Percentiles rank a stretch among this genome's conserved stretches.
Conservation (phyloP, 2,113 vertebrate genomes). For the Melospiza georgiana region DNA sequence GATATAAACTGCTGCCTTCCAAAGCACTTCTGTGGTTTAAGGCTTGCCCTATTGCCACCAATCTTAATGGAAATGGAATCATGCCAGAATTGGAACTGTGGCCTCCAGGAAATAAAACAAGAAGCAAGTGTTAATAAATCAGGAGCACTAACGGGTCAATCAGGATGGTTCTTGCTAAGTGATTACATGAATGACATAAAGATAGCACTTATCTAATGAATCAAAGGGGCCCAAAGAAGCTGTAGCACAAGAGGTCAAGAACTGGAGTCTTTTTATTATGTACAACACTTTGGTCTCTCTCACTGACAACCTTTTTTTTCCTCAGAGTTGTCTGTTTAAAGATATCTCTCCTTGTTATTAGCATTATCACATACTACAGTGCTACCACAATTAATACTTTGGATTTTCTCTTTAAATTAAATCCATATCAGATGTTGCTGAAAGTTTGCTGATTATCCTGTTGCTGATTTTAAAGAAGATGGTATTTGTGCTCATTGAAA, state of each 20-base stretch:
- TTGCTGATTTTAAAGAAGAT: background rate
- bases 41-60: constrained; percentile 14
- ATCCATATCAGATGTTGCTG: background rate
- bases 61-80: constrained; percentile 34
- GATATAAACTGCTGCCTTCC: background rate
- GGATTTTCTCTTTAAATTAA: background rate
- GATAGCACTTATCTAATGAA: background rate
- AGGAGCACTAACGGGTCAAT: background rate
- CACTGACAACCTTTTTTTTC: background rate
- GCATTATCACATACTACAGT: background rate
- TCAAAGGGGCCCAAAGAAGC: background rate
- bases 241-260: background rate
- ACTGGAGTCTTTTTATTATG: background rate
- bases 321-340: background rate
- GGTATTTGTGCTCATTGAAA: background rate
- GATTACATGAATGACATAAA: constrained; percentile 5
- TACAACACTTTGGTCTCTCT: background rate
- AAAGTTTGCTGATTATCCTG: background rate
- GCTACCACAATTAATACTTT: background rate
- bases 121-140: constrained; percentile 2
- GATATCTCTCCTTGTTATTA: background rate
- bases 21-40: background rate
- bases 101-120: constrained; percentile 4
- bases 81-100: background rate
- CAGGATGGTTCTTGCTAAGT: background rate